phyloP scores from a whole-genome alignment of 2,797 vertebrate species.

The Cyprinodon diabolis region DNA sequence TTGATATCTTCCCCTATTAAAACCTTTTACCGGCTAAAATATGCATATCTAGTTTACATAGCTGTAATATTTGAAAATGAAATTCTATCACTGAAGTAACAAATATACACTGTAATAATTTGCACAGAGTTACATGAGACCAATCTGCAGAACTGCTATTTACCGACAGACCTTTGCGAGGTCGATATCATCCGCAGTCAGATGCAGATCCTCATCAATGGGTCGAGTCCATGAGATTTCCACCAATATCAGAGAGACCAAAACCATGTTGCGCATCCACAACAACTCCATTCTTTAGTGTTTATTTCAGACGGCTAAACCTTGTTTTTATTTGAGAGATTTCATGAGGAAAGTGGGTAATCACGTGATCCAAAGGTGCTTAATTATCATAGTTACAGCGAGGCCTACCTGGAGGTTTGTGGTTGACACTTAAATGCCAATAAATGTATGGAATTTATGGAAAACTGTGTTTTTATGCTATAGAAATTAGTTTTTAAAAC shows the following conservation, averaged over 20 bases:
- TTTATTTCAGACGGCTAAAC: conserved; percentile 25
- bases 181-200: conserved; percentile 53
- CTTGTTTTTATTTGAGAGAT: conserved; percentile 54
- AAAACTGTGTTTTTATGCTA: conserved; percentile 23
- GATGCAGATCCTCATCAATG: conserved; percentile 34
- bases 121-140: neutral
- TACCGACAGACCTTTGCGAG: conserved; percentile 70
- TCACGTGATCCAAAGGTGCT: conserved; percentile 47
- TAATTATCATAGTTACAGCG: conserved; percentile 38
- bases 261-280: conserved; percentile 46
- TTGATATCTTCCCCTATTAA: too few species aligned
- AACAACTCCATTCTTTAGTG: conserved; percentile 64
- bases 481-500: conserved; percentile 2
- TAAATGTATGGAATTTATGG: conserved; percentile 55
- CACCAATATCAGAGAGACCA: conserved; percentile 53
- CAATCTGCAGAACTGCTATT: neutral
- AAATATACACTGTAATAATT: neutral
- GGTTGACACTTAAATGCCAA: conserved; percentile 53
- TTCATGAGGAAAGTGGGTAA: conserved; percentile 41
- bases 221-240: conserved; percentile 55
- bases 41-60: neutral
- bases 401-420: conserved; percentile 56
- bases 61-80: neutral
- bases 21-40: neutral
- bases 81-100: neutral